phyloP scores from a whole-genome alignment of 2,797 vertebrate genomes.

The Chromobotia macracanthus region DNA sequence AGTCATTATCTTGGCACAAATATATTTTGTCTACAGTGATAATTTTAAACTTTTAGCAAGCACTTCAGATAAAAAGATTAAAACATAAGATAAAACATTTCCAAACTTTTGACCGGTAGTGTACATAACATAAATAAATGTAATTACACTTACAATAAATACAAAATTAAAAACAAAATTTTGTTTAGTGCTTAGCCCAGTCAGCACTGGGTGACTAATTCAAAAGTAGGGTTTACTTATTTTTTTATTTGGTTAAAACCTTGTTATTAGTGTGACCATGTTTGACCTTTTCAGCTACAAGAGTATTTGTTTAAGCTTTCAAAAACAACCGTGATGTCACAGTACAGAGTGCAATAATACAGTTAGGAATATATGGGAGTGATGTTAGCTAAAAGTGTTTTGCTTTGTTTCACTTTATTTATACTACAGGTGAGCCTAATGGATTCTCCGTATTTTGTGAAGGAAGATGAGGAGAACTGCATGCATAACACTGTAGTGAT shows the following conservation, averaged over 20 bases:
- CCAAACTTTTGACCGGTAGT: too few relatives aligned
- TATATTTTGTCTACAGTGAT: too few relatives aligned
- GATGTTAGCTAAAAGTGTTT: background rate
- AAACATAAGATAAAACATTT: too few relatives aligned
- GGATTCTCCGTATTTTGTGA: conserved; percentile 81
- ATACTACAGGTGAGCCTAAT: conserved; percentile 70
- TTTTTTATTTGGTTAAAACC: background rate
- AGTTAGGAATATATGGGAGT: background rate
- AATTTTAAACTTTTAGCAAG: too few relatives aligned
- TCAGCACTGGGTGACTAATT: background rate
- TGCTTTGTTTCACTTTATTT: background rate
- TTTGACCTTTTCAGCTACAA: background rate
- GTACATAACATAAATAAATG: too few relatives aligned
- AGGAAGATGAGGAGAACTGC: conserved; percentile 94
- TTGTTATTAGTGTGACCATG: background rate
- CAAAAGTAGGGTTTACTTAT: background rate
- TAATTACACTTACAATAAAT: too few relatives aligned
- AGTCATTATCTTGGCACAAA: too few relatives aligned
- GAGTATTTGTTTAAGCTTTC: background rate
- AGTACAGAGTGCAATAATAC: background rate
- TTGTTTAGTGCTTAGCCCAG: background rate
- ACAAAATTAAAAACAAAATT: background rate
- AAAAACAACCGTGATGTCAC: background rate
- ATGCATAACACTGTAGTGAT: conserved; percentile 98
- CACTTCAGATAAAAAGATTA: too few relatives aligned